These are phyloP conservation scores for Cepaea nemoralis DNA, from an alignment of 1,140 invertebrate genomes.

Conservation along the genomic window DNA sequence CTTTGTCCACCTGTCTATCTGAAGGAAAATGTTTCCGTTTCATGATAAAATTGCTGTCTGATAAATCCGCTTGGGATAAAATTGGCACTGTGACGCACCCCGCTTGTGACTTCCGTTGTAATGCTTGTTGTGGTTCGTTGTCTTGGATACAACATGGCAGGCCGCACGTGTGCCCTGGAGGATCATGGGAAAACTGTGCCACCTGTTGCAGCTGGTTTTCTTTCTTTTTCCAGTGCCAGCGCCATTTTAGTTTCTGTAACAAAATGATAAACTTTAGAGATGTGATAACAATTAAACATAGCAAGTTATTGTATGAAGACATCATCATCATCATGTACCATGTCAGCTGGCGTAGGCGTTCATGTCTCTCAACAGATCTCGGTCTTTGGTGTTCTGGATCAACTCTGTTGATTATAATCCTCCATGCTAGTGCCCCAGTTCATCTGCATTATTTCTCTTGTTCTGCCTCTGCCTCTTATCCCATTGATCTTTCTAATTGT, in stretches of 20 bases:
- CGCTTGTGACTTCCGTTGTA: not conserved
- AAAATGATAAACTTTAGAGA: no score
- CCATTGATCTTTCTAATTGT: no score
- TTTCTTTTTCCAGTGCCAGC: constrained; percentile 28
- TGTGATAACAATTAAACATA: no score
- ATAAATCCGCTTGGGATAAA: not conserved
- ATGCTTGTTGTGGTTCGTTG: not conserved
- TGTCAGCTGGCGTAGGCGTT: no score
- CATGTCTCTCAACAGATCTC: no score
- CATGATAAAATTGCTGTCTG: constrained; percentile 31
- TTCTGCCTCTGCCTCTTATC: no score
- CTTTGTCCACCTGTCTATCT: not conserved
- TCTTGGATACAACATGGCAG: constrained; percentile 39
- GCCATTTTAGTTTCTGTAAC: constrained; percentile 27
- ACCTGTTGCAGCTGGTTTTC: not conserved
- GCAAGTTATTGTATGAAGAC: no score
- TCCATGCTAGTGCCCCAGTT: no score
- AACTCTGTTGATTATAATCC: no score
- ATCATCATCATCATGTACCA: no score
- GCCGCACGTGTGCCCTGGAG: constrained; percentile 36
- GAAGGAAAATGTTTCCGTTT: not conserved
- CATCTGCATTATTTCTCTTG: no score
- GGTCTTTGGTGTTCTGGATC: no score
- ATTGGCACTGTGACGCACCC: constrained; percentile 30
- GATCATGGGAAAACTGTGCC: constrained; percentile 33